Percentiles rank a stretch among this genome's conserved stretches.
Evolutionary conservation across 2,888 invertebrate genomes (phyloP).

Genomic region (Xylota segnis): DNA sequence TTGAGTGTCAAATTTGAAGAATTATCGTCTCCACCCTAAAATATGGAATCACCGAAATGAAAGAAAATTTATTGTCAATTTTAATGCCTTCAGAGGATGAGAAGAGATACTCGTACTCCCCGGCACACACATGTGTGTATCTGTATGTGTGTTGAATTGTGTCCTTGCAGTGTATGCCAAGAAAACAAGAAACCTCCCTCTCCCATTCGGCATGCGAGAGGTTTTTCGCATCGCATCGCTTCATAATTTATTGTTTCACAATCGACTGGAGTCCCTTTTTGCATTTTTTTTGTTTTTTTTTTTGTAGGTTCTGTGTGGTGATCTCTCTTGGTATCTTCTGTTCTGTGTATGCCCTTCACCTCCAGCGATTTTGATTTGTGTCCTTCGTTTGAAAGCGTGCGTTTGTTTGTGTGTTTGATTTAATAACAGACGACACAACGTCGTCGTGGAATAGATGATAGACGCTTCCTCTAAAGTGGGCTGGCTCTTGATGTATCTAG

Average conservation of each 20-base stretch:
- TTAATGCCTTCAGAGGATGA: conserved; percentile 67
- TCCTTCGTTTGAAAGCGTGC: conserved; percentile 42
- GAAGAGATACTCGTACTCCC: conserved; percentile 14
- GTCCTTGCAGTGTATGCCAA: conserved; percentile 60
- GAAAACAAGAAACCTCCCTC: conserved; percentile 66
- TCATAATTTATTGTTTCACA: conserved; percentile 77
- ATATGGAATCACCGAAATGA: conserved; percentile 76
- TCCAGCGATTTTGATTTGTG: conserved; percentile 74
- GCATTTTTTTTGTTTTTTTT: conserved; percentile 35
- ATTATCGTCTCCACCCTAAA: conserved; percentile 77
- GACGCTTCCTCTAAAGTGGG: conserved; percentile 73
- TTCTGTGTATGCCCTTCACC: conserved; percentile 67
- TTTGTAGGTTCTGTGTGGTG: conserved; percentile 2
- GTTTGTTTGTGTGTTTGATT: conserved; percentile 53
- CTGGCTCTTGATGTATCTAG: conserved; percentile 60
- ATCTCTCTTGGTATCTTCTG: conserved; percentile 12
- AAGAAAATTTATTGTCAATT: conserved; percentile 76
- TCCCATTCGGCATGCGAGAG: conserved; percentile 36
- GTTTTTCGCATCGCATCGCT: conserved; percentile 53
- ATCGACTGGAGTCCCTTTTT: conserved; percentile 72
- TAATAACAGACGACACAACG: conserved; percentile 74
- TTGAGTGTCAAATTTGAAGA: conserved; percentile 76
- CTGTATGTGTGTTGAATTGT: conserved; percentile 48
- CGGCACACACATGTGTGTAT: neutral
- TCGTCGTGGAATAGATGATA: conserved; percentile 64